Conservation (phyloP, 2,797 vertebrate genomes). For the Rhabdomys pumilio region DNA sequence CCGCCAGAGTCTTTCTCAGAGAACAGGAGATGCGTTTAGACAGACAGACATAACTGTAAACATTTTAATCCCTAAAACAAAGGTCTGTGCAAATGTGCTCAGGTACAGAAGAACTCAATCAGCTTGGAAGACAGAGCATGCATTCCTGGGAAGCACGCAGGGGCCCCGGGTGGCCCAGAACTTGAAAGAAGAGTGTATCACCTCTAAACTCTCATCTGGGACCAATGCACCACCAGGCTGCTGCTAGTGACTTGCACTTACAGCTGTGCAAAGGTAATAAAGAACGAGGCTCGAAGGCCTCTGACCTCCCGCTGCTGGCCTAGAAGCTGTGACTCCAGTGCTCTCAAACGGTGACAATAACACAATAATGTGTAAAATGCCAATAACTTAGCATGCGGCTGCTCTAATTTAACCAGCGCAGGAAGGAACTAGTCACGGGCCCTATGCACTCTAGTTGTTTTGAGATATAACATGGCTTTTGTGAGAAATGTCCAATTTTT, state of each 20-base stretch:
- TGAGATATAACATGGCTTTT: slow-evolving; percentile 77
- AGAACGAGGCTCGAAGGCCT: slow-evolving; percentile 8
- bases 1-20: not conserved
- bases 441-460: slow-evolving; percentile 71
- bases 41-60: slow-evolving; percentile 80
- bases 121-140: slow-evolving; percentile 67
- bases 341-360: slow-evolving; percentile 55
- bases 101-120: slow-evolving; percentile 44
- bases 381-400: slow-evolving; percentile 84
- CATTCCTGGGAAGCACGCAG: slow-evolving; percentile 74
- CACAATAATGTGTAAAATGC: slow-evolving; percentile 67
- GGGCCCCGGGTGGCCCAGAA: not conserved
- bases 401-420: slow-evolving; percentile 74
- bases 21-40: not conserved
- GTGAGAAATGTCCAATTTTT: slow-evolving; percentile 37
- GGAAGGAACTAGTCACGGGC: slow-evolving; percentile 80
- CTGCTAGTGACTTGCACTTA: slow-evolving; percentile 38
- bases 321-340: slow-evolving; percentile 9
- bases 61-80: slow-evolving; percentile 86
- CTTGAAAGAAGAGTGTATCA: too few species aligned
- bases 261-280: slow-evolving; percentile 61
- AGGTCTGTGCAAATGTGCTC: slow-evolving; percentile 66
- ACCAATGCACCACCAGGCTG: not conserved
- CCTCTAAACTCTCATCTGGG: not conserved
- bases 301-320: slow-evolving; percentile 40